Evolutionary conservation across 2,888 invertebrate species (phyloP), one percentile per base, ranked within the genome.

Genomic region (Dryocosmus kuriphilus): DNA sequence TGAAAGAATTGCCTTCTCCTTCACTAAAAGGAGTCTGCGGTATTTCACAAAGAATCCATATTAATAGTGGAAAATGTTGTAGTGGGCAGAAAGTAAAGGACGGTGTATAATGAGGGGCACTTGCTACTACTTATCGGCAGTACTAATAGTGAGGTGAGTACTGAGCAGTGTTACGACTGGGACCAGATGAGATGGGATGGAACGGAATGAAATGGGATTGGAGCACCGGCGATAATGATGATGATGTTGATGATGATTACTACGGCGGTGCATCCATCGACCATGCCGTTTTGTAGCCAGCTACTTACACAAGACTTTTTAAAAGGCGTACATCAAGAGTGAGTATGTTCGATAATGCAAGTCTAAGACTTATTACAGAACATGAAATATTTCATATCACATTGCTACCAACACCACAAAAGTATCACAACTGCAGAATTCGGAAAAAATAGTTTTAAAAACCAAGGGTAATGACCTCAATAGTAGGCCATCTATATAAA

Each of bases 181-280:
- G 84, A 85, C 84, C 82, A 81, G 82, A 86, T 82, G 86, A 84
- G 84, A 86, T 82, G 83, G 83, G 84, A 86, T 82, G 83, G 83
- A 85, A 85, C 82, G 84, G 83, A 85, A 84, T 75, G 81, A 84
- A 83, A 82, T 77, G 80, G 82, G 84, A 85, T 83, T 83, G 85
- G 80, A 85, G 82, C 85, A 86, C 85, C 86, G 88, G 89, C 90
- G 90, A 91, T 91, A 90, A 90, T 91, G 89, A 90, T 90, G 90
- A 89, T 85, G 88, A 84, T 88, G 89, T 87, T 86, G 89, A 88
- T 90, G 89, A 90, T 90, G 89, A 87, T 87, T 84, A 81, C 85
- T 85, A 83, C 78, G 81, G 87, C 84, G 85, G 87, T 84, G 84
- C 83, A 83, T 84, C 84, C 83, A 82, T 84, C 86, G 83, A 81